Evolutionary conservation across 2,113 vertebrate species (phyloP), one percentile per base, ranked within the genome.

Genomic region (Tychaedon coryphoeus): DNA sequence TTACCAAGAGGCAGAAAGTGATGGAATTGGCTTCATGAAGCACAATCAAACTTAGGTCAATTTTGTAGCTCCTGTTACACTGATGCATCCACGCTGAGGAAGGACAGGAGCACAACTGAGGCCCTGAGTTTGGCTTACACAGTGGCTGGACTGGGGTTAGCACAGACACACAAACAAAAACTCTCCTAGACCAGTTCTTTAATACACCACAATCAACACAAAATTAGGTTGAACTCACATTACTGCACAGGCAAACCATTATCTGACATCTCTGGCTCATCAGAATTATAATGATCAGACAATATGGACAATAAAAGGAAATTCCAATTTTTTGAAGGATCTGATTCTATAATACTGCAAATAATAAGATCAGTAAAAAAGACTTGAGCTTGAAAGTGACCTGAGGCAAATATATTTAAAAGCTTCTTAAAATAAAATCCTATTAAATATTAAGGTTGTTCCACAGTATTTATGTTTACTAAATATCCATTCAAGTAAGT

Each of bases 11-110:
- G 48, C 1, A 42, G 33, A 40, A 51, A 31, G 14, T 34, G n/a
- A 64, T 20, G 20, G 14, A 64, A 56, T 33, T 0, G 0, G 18
- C 26, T 56, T 65, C 23, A 9, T 8, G 19, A 65, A 0, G 3
- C 10, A 51, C 18, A 43, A 3, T 10, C 19, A 3, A 33, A n/a
- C 33, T 34, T 33, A 7, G 1, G 26, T n/a, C 12, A 24, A 1
- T 33, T 61, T 34, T 81, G 26, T 14, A 60, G 33, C 38, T 72
- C 5, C 43, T 58, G 28, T 18, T 25, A 8, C 17, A 56, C 17
- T 75, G 56, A 8, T 4, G 56, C 12, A 20, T 36, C 38, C 47
- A 31, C 8, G 4, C 23, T 5, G 25, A 50, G 43, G 53, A 79
- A 51, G 15, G 34, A 16, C 0, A 36, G 33, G 70, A 83, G 13